Conservation (phyloP, 1,140 invertebrate species). For the Drosophila asahinai region DNA sequence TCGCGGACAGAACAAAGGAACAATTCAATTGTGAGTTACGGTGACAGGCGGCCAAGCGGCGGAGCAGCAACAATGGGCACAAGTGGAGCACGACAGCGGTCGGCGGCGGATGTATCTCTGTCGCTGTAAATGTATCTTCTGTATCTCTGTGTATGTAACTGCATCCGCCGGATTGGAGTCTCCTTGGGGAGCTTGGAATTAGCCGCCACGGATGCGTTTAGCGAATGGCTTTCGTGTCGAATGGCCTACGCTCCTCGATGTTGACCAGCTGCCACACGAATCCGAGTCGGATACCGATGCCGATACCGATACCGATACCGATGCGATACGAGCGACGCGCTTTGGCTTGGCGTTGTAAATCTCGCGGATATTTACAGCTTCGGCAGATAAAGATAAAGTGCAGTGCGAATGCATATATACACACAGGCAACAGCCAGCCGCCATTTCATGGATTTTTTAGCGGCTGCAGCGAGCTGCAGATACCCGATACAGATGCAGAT, state of each 20-base stretch:
- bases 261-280: constrained; percentile 1
- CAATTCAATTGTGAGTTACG: constrained; percentile 83
- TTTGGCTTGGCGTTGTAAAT: constrained; percentile 68
- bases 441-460: constrained; percentile 39
- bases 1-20: constrained; percentile 66
- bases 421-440: constrained; percentile 28
- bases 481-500: constrained; percentile 36
- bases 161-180: constrained; percentile 11
- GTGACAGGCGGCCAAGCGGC: constrained; percentile 50
- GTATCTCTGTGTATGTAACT: background rate
- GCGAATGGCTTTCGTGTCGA: constrained; percentile 63
- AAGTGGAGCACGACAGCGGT: constrained; percentile 60
- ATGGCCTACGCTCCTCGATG: constrained; percentile 13
- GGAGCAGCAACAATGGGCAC: constrained; percentile 65
- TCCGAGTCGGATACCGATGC: constrained; percentile 14
- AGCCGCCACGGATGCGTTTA: constrained; percentile 54
- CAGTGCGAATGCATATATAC: constrained; percentile 8
- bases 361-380: constrained; percentile 83
- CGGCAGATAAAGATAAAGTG: constrained; percentile 68
- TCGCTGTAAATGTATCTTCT: no score
- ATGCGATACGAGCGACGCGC: constrained; percentile 41
- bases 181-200: constrained; percentile 41
- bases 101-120: constrained; percentile 6
- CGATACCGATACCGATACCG: constrained; percentile 30
- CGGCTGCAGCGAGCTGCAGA: constrained; percentile 15